phyloP scores from a whole-genome alignment of 1,140 invertebrate species.

The Elysia chlorotica region DNA sequence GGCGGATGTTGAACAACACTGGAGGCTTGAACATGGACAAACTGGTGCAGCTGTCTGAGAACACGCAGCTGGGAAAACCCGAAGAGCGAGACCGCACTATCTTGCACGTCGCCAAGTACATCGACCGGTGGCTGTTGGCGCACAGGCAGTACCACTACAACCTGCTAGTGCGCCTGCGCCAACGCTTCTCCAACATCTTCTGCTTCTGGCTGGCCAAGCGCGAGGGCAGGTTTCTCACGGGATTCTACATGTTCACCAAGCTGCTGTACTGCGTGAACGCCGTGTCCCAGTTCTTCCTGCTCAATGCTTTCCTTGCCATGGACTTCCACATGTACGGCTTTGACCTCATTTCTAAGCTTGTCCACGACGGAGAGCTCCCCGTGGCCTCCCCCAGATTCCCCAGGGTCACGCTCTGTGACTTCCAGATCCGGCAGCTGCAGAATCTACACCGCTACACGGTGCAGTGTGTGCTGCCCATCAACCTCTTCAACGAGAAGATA shows the following conservation, averaged over 20 bases:
- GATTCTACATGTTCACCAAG: constrained; percentile 58
- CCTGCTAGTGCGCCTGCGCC: constrained; percentile 11
- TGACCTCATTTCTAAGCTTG: constrained; percentile 1
- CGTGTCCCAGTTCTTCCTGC: constrained; percentile 43
- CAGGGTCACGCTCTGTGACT: constrained; percentile 65
- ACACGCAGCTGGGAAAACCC: constrained; percentile 20
- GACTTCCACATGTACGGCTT: constrained; percentile 25
- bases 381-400: constrained; percentile 52
- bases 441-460: constrained; percentile 57
- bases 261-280: constrained; percentile 46
- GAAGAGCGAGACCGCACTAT: constrained; percentile 22
- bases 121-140: constrained; percentile 27
- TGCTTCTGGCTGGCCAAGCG: constrained; percentile 50
- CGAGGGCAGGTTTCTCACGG: constrained; percentile 63
- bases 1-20: constrained; percentile 24
- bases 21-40: constrained; percentile 28
- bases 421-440: constrained; percentile 63
- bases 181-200: constrained; percentile 16
- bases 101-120: constrained; percentile 21
- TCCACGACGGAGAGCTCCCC: background rate
- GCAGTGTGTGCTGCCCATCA: constrained; percentile 66
- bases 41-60: constrained; percentile 19
- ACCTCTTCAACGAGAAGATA: constrained; percentile 67
- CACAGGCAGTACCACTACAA: constrained; percentile 26
- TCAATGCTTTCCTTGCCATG: constrained; percentile 45